These are phyloP conservation scores for Bombus picipes DNA, from an alignment of 1,140 invertebrate species.

Conservation along the genomic window DNA sequence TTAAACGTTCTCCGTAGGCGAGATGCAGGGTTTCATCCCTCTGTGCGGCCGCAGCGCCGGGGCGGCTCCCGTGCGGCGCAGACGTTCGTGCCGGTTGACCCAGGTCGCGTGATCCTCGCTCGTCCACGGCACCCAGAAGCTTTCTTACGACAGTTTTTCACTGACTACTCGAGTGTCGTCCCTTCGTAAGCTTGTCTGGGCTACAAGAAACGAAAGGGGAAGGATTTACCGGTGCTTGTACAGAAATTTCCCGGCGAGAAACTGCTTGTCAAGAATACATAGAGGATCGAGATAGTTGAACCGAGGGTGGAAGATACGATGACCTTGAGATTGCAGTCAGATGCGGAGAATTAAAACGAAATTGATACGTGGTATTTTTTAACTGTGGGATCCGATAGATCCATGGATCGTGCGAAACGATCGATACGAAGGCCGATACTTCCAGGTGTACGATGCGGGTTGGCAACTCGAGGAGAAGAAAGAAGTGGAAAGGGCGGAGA, in stretches of 20 bases:
- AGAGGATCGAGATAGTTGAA: neutral
- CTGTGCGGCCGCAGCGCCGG: conserved; percentile 72
- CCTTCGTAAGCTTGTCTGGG: neutral
- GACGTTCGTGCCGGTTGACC: conserved; percentile 77
- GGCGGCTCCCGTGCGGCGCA: conserved; percentile 78
- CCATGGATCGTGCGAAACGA: neutral
- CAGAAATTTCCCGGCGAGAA: neutral
- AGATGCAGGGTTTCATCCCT: conserved; percentile 74
- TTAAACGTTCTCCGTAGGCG: conserved; percentile 40
- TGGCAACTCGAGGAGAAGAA: conserved; percentile 4
- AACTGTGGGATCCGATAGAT: neutral
- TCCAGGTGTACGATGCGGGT: conserved; percentile 17
- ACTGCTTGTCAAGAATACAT: neutral
- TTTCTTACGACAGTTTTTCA: conserved; percentile 4
- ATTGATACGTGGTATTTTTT: neutral
- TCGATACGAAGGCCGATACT: neutral
- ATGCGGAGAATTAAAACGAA: neutral
- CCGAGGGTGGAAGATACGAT: conserved; percentile 32
- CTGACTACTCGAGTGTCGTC: neutral
- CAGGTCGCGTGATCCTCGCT: conserved; percentile 65
- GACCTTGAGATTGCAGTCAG: conserved; percentile 49
- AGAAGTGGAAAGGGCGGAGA: neutral
- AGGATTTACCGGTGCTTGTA: neutral
- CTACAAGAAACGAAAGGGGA: neutral
- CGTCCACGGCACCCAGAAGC: neutral